Base-by-base conservation (phyloP, 1,140 invertebrate species). In the Phortica variegata region DNA sequence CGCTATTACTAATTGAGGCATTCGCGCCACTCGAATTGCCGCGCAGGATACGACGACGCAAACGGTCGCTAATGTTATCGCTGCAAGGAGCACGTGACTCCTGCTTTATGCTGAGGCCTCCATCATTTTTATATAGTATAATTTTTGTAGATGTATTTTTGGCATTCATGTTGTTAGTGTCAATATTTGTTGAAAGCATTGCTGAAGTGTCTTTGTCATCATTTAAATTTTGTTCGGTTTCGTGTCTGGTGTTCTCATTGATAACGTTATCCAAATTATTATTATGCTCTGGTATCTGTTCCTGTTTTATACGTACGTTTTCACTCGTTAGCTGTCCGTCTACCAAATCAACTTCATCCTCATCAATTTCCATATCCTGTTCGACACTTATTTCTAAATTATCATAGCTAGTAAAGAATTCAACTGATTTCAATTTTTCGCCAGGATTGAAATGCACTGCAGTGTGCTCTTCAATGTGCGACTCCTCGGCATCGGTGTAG, bases 401-500 rank as follows among this genome's bases (percentile, higher is more conserved):
- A 20, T 78, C 57, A 37, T 73, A 74, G 49, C 59, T 56, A 2
- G 74, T 74, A 36, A 47, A 73, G 16, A 76, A 74, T 26, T 66
- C 69, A 0, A 76, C 65, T 7, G 58, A 44, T 34, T 71, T 75
- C 0, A 68, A 52, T 32, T 75, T 75, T 43, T 69, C 66, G 15
- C 58, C 55, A 36, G 63, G 60, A 56, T 61, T 73, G 19, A 76
- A 75, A n/a, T 76, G 74, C 19, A 76, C 36, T 0, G 55, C 43
- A 2, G 56, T 72, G 44, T 76, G 74, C 37, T 73, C 65, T 15
- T 68, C 69, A 16, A 76, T 49, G 10, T 62, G 45, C 0, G 54
- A 13, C 16, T 66, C 59, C 1, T 54, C 54, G 4, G 12, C 18
- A 0, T 89, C 88, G 20, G 85, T 84, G 73, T 93, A 95, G 65